Percentiles rank a stretch among this genome's conserved stretches.
Conservation (phyloP, 30 jellyfish, hydroid and myxozoan species). For the Turritopsis rubra region DNA sequence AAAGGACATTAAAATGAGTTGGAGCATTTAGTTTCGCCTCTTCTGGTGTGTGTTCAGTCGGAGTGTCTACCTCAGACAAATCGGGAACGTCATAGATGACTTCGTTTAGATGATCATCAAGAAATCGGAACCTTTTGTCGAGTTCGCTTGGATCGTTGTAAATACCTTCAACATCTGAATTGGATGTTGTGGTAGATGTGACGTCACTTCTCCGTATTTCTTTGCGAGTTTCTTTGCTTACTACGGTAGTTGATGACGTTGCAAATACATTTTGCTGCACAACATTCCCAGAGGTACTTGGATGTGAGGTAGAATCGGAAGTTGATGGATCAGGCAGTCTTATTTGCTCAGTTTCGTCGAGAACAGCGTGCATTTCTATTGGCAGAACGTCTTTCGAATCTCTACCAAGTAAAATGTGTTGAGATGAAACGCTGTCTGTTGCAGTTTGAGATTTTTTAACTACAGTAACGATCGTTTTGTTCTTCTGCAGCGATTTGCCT, state of each 20-base stretch:
- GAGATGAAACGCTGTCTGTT: too few relatives aligned
- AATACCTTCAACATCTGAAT: background rate
- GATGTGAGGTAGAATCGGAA: background rate
- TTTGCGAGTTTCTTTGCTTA: background rate
- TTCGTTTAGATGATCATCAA: background rate
- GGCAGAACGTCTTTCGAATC: background rate
- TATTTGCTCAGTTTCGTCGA: background rate
- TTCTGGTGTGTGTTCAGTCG: background rate
- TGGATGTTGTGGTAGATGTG: background rate
- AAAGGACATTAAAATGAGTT: background rate
- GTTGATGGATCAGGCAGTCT: background rate
- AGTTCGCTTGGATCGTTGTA: constrained; percentile 12
- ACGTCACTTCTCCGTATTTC: background rate
- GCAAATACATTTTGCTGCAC: too few relatives aligned
- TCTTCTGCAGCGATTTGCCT: background rate
- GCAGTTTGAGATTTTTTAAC: background rate
- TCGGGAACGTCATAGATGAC: background rate
- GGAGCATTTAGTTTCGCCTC: background rate
- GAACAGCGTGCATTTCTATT: background rate
- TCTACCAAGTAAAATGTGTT: background rate
- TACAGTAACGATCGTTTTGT: background rate
- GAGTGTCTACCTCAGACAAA: background rate
- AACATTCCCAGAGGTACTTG: background rate
- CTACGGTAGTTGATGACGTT: background rate
- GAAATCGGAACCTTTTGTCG: background rate